Percentiles rank a stretch among this genome's conserved stretches.
phyloP scores from a whole-genome alignment of 2,888 invertebrate genomes.

The Lithosia quadra region DNA sequence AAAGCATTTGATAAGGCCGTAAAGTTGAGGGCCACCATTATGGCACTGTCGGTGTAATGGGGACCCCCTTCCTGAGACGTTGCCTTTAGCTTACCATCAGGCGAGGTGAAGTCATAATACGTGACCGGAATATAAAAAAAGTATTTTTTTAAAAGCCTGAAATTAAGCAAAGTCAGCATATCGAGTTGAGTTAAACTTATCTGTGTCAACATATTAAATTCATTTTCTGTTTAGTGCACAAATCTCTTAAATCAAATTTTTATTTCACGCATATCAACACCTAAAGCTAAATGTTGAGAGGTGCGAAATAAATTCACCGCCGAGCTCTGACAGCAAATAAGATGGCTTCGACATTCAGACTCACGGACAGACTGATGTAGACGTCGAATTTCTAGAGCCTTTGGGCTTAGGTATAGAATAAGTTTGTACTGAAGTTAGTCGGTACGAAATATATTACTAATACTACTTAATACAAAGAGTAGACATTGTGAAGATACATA shows the following conservation, averaged over 20 bases:
- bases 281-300: slow-evolving; percentile 1
- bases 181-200: neutral
- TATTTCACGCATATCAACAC: neutral
- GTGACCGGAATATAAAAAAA: no score
- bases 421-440: neutral
- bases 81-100: no score
- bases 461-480: neutral
- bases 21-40: no score
- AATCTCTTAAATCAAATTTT: neutral
- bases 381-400: neutral
- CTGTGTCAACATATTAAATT: neutral
- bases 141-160: no score
- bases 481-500: neutral
- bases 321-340: neutral
- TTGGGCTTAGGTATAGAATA: neutral
- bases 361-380: neutral
- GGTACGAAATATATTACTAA: neutral
- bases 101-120: no score
- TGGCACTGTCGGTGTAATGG: no score
- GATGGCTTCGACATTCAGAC: neutral
- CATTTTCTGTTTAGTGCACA: neutral
- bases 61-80: no score
- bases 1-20: no score
- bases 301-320: slow-evolving; percentile 4
- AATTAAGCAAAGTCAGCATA: no score